A percentile compares a stretch with the other conserved stretches of the same genome.
Conservation (phyloP, 1,140 invertebrate genomes). For the Caerostris darwini region DNA sequence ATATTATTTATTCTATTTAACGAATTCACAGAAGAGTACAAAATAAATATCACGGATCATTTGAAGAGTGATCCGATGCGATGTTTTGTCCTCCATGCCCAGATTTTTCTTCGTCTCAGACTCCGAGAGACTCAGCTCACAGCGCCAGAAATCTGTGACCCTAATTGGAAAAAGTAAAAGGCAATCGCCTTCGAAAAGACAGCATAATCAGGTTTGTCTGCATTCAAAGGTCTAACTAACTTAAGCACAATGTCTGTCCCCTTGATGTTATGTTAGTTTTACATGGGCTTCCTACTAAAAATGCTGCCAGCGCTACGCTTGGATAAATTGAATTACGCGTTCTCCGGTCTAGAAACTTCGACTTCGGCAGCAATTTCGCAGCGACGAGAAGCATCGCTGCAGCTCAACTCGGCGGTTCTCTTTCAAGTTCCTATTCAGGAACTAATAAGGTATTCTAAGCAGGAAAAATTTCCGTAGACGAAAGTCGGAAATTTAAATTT, state of each 20-base stretch:
- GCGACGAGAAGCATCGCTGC: not conserved
- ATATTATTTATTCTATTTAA: too few relatives aligned
- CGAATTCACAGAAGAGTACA: too few relatives aligned
- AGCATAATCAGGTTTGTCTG: slow-evolving; percentile 4
- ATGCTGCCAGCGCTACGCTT: not conserved
- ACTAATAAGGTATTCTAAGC: slow-evolving; percentile 33
- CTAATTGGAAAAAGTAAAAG: not conserved
- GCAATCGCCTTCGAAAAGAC: not conserved
- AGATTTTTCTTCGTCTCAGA: too few relatives aligned
- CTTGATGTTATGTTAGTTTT: not conserved
- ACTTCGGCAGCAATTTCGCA: too few relatives aligned
- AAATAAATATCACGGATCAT: too few relatives aligned
- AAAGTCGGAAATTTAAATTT: slow-evolving; percentile 40
- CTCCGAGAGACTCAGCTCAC: too few relatives aligned
- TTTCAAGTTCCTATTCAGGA: slow-evolving; percentile 18
- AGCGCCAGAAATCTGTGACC: not conserved
- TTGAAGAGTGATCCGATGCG: too few relatives aligned
- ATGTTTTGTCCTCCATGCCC: too few relatives aligned
- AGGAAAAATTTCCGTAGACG: not conserved
- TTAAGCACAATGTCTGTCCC: not conserved
- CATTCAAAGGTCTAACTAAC: not conserved
- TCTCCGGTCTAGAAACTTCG: not conserved
- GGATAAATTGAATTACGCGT: not conserved
- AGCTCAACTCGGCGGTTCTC: slow-evolving; percentile 16
- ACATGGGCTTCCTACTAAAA: not conserved